Conservation (phyloP, 2,113 vertebrate genomes). For the Toxotes chatareus region DNA sequence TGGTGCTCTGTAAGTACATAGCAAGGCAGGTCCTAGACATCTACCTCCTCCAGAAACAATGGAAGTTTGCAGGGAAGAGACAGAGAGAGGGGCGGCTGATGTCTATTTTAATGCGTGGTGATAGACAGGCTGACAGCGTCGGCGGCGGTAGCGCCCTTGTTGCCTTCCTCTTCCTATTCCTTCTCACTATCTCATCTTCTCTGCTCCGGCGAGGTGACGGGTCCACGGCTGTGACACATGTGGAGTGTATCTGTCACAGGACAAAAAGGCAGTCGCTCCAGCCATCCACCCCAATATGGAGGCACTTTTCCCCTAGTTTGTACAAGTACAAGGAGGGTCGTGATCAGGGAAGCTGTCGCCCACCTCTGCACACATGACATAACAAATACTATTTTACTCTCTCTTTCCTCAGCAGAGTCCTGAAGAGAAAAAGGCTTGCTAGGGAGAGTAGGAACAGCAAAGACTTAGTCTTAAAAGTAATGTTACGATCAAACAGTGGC, state of each 20-base stretch:
- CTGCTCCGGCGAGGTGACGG: conserved; percentile 40
- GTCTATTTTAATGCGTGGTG: conserved; percentile 66
- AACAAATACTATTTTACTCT: conserved; percentile 52
- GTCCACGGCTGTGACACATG: conserved; percentile 62
- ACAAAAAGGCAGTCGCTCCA: conserved; percentile 65
- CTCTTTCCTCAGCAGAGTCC: conserved; percentile 16
- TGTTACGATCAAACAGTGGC: background rate
- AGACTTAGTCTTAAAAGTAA: background rate
- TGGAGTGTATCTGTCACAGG: conserved; percentile 71
- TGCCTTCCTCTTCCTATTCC: conserved; percentile 16
- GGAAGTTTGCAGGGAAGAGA: conserved; percentile 36
- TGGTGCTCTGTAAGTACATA: conserved; percentile 62
- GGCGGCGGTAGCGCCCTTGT: conserved; percentile 12
- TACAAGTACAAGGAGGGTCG: conserved; percentile 30
- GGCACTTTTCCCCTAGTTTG: conserved; percentile 27
- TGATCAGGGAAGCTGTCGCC: conserved; percentile 50
- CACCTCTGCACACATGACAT: conserved; percentile 54
- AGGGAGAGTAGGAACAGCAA: background rate
- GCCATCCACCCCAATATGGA: conserved; percentile 53
- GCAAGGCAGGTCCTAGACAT: conserved; percentile 62
- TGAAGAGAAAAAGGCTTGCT: conserved; percentile 11
- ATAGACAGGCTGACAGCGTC: conserved; percentile 63
- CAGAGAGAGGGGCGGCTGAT: conserved; percentile 41
- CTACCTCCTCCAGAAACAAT: conserved; percentile 60
- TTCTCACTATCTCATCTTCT: conserved; percentile 46